A percentile compares a stretch with the other conserved stretches of the same genome.
Evolutionary conservation across 2,113 vertebrate species (phyloP).

Genomic region (Oryzias celebensis): DNA sequence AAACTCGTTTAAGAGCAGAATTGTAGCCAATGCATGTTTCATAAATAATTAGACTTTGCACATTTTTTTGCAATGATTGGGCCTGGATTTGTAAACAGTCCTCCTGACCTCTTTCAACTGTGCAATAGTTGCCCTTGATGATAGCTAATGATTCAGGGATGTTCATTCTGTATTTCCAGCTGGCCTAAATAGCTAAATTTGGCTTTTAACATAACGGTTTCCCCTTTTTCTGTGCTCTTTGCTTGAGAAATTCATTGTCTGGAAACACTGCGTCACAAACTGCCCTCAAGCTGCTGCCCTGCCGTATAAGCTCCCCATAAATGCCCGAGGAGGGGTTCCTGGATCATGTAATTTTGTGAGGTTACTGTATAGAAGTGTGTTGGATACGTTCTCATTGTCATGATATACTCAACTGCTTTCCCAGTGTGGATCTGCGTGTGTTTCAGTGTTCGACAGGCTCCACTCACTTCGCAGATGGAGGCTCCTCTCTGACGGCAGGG

Average conservation of each 20-base stretch:
- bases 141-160: conserved; percentile 75
- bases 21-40: too few relatives aligned
- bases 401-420: conserved; percentile 7
- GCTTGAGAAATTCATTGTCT: conserved; percentile 48
- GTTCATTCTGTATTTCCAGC: conserved; percentile 69
- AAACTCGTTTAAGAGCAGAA: too few relatives aligned
- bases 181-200: conserved; percentile 71
- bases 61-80: conserved; percentile 3
- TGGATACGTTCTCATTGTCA: conserved; percentile 9
- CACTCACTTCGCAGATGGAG: conserved; percentile 44
- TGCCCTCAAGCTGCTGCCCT: conserved; percentile 17
- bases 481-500: conserved; percentile 57
- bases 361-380: conserved; percentile 12
- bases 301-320: conserved; percentile 37
- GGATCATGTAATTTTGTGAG: too few relatives aligned
- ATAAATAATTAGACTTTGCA: background rate
- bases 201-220: conserved; percentile 63
- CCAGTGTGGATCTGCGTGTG: conserved; percentile 50
- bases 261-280: conserved; percentile 26
- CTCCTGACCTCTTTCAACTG: conserved; percentile 53
- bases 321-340: conserved; percentile 23
- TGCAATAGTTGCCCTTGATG: conserved; percentile 59
- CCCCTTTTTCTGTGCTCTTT: conserved; percentile 52
- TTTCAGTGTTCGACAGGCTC: conserved; percentile 31
- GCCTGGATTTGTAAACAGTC: conserved; percentile 8